These are phyloP conservation scores for Elgaria multicarinata DNA, from an alignment of 2,113 vertebrate genomes.

Conservation along the genomic window DNA sequence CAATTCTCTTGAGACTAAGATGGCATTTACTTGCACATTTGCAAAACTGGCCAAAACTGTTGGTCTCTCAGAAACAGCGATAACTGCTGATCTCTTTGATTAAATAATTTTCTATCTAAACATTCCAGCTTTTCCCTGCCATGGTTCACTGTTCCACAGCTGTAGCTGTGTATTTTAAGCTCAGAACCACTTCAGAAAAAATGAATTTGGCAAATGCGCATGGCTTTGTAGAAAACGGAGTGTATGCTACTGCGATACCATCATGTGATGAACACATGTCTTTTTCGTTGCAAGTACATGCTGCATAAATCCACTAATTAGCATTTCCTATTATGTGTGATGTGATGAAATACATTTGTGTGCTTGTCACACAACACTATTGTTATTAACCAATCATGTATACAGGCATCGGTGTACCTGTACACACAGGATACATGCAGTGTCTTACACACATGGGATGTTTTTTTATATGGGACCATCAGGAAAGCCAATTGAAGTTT, in stretches of 20 bases:
- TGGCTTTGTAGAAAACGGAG: not conserved
- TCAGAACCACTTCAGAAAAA: not conserved
- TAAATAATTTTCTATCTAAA: not conserved
- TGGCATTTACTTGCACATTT: not conserved
- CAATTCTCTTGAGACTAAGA: not conserved
- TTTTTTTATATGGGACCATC: not conserved
- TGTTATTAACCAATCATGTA: not conserved
- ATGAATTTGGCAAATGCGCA: not conserved
- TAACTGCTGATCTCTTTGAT: not conserved
- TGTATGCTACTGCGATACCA: not conserved
- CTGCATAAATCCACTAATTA: not conserved
- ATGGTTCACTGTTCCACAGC: not conserved
- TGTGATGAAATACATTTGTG: not conserved
- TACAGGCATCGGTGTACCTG: not conserved
- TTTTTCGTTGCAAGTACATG: not conserved
- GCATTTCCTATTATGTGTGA: not conserved
- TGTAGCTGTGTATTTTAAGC: not conserved
- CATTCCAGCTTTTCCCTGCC: not conserved
- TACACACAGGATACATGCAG: not conserved
- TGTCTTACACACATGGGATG: not conserved
- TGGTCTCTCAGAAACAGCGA: not conserved
- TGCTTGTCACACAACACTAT: not conserved
- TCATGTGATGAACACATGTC: not conserved
- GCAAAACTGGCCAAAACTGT: not conserved
- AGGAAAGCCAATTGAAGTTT: not conserved